Evolutionary conservation across 2,113 vertebrate species (phyloP).

Genomic region (Platysternon megacephalum): DNA sequence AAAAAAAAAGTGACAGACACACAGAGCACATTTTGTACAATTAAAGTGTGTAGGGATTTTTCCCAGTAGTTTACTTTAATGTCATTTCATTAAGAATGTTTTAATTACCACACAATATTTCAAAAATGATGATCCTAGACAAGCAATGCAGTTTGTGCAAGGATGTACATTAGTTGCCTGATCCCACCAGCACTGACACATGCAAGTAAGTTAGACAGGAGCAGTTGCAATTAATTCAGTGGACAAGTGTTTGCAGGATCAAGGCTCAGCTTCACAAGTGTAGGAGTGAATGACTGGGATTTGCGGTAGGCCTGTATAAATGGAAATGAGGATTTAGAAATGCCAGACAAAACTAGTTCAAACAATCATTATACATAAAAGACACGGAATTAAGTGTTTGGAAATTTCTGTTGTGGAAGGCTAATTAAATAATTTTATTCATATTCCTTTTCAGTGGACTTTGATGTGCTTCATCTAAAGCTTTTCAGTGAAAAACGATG

Average conservation of each 20-base stretch:
- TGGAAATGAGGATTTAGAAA: not conserved
- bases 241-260: not conserved
- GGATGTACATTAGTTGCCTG: not conserved
- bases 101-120: not conserved
- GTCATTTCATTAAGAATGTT: not conserved
- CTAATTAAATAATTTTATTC: not conserved
- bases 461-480: not conserved
- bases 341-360: not conserved
- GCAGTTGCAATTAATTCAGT: not conserved
- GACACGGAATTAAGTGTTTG: not conserved
- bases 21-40: not conserved
- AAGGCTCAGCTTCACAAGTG: not conserved
- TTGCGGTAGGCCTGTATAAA: not conserved
- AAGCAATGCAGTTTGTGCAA: rapidly evolving
- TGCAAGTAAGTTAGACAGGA: not conserved
- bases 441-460: not conserved
- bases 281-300: not conserved
- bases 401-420: not conserved
- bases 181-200: not conserved
- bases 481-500: not conserved
- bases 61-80: not conserved
- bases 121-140: not conserved
- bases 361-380: not conserved
- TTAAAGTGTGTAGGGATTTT: not conserved
- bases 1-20: not conserved